Evolutionary conservation across 2,797 vertebrate species (phyloP).

Genomic region (Myripristis jacobus): DNA sequence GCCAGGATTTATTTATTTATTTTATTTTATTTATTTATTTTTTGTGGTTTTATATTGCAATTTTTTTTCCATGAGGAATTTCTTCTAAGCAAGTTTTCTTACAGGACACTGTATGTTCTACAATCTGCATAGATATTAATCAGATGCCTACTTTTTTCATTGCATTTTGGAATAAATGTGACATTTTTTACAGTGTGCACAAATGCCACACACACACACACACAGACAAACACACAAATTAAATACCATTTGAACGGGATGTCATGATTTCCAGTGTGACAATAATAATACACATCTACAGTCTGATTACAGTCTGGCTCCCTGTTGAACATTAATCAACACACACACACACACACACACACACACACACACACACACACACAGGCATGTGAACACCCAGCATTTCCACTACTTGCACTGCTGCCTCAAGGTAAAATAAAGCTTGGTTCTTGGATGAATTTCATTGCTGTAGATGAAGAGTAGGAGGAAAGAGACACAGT

Average conservation of each 20-base stretch:
- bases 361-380: constrained; percentile 28
- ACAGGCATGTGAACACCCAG: constrained; percentile 34
- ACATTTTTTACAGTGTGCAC: too few species aligned
- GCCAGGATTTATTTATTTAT: too few species aligned
- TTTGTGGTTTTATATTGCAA: too few species aligned
- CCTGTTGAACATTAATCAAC: constrained; percentile 60
- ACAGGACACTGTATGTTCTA: too few species aligned
- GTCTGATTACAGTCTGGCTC: constrained; percentile 64
- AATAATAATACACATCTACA: constrained; percentile 44
- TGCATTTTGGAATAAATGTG: too few species aligned
- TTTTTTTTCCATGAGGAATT: too few species aligned
- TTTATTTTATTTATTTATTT: too few species aligned
- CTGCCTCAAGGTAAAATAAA: constrained; percentile 74
- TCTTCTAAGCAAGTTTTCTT: too few species aligned
- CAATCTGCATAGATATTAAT: too few species aligned
- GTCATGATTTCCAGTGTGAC: constrained; percentile 72
- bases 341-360: constrained; percentile 3
- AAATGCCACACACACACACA: constrained; percentile 34
- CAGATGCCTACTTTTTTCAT: too few species aligned
- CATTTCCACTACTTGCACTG: constrained; percentile 49
- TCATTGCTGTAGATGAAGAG: constrained; percentile 45
- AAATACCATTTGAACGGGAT: constrained; percentile 56
- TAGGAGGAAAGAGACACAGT: constrained; percentile 60
- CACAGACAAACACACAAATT: constrained; percentile 6
- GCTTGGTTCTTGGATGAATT: constrained; percentile 72